Base-by-base conservation (phyloP, 2,797 vertebrate species). In the Manis pentadactyla region DNA sequence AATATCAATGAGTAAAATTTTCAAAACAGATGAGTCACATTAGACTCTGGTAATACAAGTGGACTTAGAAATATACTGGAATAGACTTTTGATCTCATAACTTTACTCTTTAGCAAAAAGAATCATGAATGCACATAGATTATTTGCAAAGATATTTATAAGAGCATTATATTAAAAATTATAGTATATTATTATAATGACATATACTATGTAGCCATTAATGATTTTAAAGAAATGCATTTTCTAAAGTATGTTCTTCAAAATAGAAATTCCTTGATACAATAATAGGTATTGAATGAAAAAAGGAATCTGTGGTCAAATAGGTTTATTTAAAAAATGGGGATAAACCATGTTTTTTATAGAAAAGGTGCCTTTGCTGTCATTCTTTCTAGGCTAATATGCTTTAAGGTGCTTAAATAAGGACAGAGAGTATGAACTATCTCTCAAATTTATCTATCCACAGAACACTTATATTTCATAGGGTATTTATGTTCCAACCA, bases 241-340 rank as follows among this genome's bases (percentile, higher is more conserved):
- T 94, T 95, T 90, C 71, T 68, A 87, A 94, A 61, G 18, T 77
- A 21, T 39, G 17, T 82, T 95, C 23, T 93, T 6, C 17, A 93
- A 61, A 92, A 73, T 19, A 86, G 9, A 61, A 97, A 74, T 82
- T 13, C 23, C 5, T 1, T 90, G 63, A 73, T 4, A 51, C 74
- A 85, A 49, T 93, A 94, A 71, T 46, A 92, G 25, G 25, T 53
- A 89, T 61, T 29, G 14, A 14, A 87, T 59, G 7, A 64, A 63
- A 81, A 74, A 93, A 73, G 7, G 63, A 93, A 37, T 78, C 27
- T 0, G 9, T 34, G 5, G 4, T 66, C 46, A 92, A 95, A 49
- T 59, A 71, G 42, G 12, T 82, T 90, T 95, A 66, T n/a, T 74
- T 11, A 63, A 92, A 75, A 89, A 37, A 51, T 31, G 37, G 21